phyloP scores from a whole-genome alignment of 2,113 vertebrate species.

The Clupea harengus region DNA sequence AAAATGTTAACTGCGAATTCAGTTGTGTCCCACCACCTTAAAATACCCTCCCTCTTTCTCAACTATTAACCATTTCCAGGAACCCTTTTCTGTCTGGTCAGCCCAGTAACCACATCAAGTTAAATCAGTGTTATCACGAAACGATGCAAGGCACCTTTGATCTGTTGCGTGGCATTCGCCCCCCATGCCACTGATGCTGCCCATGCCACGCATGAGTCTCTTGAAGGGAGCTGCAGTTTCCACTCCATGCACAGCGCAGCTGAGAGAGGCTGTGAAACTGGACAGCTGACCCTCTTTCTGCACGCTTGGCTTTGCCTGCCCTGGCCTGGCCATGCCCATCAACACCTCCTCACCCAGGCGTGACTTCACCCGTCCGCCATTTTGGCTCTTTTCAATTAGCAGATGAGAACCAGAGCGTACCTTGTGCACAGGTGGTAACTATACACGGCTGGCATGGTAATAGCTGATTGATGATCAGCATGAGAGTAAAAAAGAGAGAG shows the following conservation, averaged over 20 bases:
- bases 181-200: background rate
- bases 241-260: background rate
- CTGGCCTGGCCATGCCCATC: background rate
- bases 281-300: background rate
- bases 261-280: background rate
- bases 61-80: background rate
- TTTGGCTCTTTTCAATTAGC: background rate
- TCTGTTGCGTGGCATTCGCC: background rate
- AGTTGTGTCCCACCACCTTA: background rate
- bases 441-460: background rate
- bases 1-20: too few relatives aligned
- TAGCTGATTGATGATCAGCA: background rate
- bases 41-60: background rate
- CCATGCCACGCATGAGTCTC: background rate
- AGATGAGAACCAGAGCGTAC: background rate
- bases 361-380: background rate
- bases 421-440: background rate
- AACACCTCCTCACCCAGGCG: background rate
- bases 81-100: background rate
- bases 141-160: background rate
- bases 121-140: background rate
- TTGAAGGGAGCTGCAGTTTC: background rate
- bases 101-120: background rate
- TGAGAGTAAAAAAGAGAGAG: background rate
- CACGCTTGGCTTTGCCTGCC: background rate